Evolutionary conservation across 2,888 invertebrate species (phyloP).

Genomic region (Epirrhoe alternata): DNA sequence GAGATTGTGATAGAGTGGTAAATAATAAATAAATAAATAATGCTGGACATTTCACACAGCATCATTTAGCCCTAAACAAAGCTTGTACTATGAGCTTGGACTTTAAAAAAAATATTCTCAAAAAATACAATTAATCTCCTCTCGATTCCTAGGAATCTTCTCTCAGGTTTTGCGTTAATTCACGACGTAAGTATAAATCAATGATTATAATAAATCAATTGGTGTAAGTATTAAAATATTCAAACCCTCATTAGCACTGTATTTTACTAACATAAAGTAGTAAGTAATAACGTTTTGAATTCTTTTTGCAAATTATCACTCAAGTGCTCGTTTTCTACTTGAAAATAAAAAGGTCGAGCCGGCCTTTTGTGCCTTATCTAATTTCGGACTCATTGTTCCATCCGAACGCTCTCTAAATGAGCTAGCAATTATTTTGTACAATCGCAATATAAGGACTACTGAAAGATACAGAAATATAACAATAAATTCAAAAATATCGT

Average conservation of each 20-base stretch:
- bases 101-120: too few species aligned
- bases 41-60: too few species aligned
- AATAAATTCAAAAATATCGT: neutral
- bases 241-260: neutral
- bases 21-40: too few species aligned
- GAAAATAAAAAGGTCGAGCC: slow-evolving; percentile 15
- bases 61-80: too few species aligned
- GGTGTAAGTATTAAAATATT: neutral
- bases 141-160: too few species aligned
- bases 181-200: too few species aligned
- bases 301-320: slow-evolving; percentile 13
- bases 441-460: neutral
- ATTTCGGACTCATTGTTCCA: slow-evolving; percentile 12
- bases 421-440: slow-evolving; percentile 3
- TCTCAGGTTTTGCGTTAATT: too few species aligned
- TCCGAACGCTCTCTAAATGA: slow-evolving; percentile 10
- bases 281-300: neutral
- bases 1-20: too few species aligned
- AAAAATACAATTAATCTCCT: too few species aligned
- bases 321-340: slow-evolving; percentile 13
- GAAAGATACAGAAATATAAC: neutral
- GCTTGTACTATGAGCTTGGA: too few species aligned
- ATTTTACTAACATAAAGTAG: neutral
- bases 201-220: too few species aligned
- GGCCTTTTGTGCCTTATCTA: slow-evolving; percentile 20